phyloP scores from a whole-genome alignment of 2,888 invertebrate genomes.

The Scelioninae gen. 2 region DNA sequence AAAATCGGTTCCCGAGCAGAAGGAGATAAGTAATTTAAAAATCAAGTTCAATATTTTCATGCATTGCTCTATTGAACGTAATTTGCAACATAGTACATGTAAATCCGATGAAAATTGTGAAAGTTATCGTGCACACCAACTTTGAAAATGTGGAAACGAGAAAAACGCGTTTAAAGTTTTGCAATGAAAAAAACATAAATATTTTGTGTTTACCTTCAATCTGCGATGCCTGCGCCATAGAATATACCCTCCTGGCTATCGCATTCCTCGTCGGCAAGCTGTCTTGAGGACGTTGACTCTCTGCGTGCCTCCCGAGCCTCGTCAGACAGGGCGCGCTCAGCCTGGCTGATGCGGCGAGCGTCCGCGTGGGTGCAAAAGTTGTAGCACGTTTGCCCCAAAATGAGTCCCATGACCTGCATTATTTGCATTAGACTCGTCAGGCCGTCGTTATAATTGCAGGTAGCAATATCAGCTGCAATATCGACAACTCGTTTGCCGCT shows the following conservation, averaged over 20 bases:
- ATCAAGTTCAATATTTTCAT: constrained; percentile 21
- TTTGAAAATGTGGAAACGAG: too few species aligned
- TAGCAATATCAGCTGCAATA: constrained; percentile 40
- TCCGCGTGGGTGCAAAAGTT: constrained; percentile 8
- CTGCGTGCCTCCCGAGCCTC: constrained; percentile 8
- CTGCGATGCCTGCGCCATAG: too few species aligned
- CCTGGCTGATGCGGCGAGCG: constrained; percentile 6
- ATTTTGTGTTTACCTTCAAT: too few species aligned
- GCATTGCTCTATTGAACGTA: constrained; percentile 4
- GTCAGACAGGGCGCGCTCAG: constrained; percentile 8
- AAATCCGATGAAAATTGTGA: constrained; percentile 17
- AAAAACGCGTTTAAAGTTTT: too few species aligned
- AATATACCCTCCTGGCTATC: constrained; percentile 19
- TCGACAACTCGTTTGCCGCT: constrained; percentile 32
- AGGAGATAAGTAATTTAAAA: constrained; percentile 12
- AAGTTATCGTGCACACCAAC: constrained; percentile 12
- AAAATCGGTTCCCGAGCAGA: constrained; percentile 17
- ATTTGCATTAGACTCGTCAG: constrained; percentile 26
- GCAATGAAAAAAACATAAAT: too few species aligned
- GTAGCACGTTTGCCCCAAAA: constrained; percentile 19
- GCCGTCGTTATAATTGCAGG: constrained; percentile 42
- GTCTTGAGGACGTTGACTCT: constrained; percentile 11
- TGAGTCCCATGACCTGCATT: constrained; percentile 22
- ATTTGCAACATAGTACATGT: background rate
- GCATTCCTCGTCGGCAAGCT: constrained; percentile 12